Base-by-base conservation (phyloP, 2,797 vertebrate species). In the Ceyx erithaca region DNA sequence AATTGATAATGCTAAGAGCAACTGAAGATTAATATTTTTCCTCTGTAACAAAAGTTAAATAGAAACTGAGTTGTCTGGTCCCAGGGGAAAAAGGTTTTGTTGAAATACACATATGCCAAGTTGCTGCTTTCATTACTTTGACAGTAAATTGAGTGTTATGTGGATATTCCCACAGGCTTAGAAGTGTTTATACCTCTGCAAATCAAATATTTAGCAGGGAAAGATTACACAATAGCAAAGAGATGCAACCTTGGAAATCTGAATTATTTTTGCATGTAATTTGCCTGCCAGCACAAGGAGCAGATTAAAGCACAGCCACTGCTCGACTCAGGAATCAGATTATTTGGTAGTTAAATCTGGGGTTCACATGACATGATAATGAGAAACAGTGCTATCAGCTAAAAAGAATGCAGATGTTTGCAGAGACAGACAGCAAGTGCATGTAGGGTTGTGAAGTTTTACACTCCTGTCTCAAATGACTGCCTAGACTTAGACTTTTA, bases 261-360 rank as follows among this genome's bases (percentile, higher is more conserved):
- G 28, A 85, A 82, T 26, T 45, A 87, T 40, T 87, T 89, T 55
- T 57, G 25, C 66, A 21, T 33, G 14, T 52, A 35, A 89, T 87
- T 80, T 95, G 48, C 52, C 52, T 80, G 35, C 30, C 48, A 67
- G 28, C 75, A 76, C 9, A 79, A 28, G 25, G 2, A 79, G 55
- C 41, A 78, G 41, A 72, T n/a, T 14, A 76, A 77, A 73, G 64
- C 71, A 80, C 31, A 67, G 46, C 9, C 37, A 52, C 4, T 49
- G 76, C n/a, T 37, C 1, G 3, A 16, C 31, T 45, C 31, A 21
- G 37, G 13, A 64, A 82, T 69, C 22, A 25, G 31, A 21, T 52
- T 80, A 87, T 75, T 78, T 85, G 71, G 43, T 69, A 87, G 55
- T 82, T 79, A 93, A 82, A 87, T 69, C 55, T 68, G 52, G 26